Evolutionary conservation across 2,113 vertebrate species (phyloP).

Genomic region (Macrotis lagotis): DNA sequence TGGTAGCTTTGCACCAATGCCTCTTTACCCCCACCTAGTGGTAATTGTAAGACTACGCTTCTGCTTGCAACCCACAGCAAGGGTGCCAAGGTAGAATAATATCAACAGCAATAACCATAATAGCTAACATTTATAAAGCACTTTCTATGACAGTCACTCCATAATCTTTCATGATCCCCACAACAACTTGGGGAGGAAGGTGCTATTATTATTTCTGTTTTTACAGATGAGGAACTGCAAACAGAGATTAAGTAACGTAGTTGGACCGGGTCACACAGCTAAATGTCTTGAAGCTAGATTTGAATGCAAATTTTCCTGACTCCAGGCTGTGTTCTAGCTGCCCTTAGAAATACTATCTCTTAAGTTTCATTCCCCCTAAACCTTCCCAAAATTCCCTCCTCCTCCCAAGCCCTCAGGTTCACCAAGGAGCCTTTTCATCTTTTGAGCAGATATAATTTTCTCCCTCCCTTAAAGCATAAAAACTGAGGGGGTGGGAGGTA

Average conservation of each 20-base stretch:
- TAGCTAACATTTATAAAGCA: background rate
- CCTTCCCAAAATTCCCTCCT: background rate
- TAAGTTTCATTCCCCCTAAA: background rate
- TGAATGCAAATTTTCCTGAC: background rate
- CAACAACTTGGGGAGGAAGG: background rate
- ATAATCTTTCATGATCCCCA: background rate
- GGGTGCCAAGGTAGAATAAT: background rate
- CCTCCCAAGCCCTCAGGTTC: background rate
- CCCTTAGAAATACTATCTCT: background rate
- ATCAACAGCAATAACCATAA: background rate
- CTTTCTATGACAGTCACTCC: too few species aligned
- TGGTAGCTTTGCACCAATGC: background rate
- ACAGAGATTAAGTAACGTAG: background rate
- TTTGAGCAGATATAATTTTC: background rate
- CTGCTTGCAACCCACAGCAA: background rate
- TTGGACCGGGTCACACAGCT: background rate
- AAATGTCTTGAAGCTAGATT: background rate
- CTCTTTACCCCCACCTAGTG: background rate
- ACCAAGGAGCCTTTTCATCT: background rate
- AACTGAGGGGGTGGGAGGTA: background rate
- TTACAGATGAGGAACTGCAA: background rate
- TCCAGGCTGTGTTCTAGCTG: background rate
- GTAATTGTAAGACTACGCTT: background rate
- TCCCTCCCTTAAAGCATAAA: background rate
- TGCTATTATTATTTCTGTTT: background rate